Percentiles rank a stretch among this genome's conserved stretches.
These are phyloP conservation scores for Drosophila dives DNA, from an alignment of 2,888 invertebrate species.

Conservation along the genomic window DNA sequence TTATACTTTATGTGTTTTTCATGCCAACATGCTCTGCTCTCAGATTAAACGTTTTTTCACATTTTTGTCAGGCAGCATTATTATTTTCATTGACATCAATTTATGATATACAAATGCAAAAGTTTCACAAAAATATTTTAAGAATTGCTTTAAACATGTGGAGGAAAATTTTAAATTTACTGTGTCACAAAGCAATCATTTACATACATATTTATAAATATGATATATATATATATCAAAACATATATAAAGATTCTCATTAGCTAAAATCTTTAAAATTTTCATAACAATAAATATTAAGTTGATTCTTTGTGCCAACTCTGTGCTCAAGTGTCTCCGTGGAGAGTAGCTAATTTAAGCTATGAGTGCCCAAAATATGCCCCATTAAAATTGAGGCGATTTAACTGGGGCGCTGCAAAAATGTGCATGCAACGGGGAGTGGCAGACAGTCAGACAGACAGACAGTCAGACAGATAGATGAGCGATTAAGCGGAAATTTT, in stretches of 20 bases:
- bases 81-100: slow-evolving; percentile 31
- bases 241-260: slow-evolving; percentile 11
- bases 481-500: slow-evolving; percentile 79
- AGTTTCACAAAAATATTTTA: slow-evolving; percentile 10
- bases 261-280: slow-evolving; percentile 10
- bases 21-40: neutral
- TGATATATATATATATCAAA: neutral
- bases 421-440: slow-evolving; percentile 40
- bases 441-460: neutral
- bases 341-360: slow-evolving; percentile 27
- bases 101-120: slow-evolving; percentile 20
- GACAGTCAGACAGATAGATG: slow-evolving; percentile 18
- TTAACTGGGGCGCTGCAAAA: slow-evolving; percentile 57
- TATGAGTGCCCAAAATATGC: slow-evolving; percentile 13
- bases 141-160: neutral
- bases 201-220: neutral
- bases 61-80: slow-evolving; percentile 10
- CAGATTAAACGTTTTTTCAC: neutral
- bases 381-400: slow-evolving; percentile 20
- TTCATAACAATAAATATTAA: slow-evolving; percentile 13
- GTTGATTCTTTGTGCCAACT: slow-evolving; percentile 16
- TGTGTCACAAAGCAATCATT: neutral
- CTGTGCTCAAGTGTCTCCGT: slow-evolving; percentile 53
- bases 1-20: slow-evolving; percentile 1
- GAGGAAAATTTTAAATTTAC: slow-evolving; percentile 20